These are phyloP conservation scores for Poecilia latipinna DNA, from an alignment of 2,113 vertebrate species.

Conservation along the genomic window DNA sequence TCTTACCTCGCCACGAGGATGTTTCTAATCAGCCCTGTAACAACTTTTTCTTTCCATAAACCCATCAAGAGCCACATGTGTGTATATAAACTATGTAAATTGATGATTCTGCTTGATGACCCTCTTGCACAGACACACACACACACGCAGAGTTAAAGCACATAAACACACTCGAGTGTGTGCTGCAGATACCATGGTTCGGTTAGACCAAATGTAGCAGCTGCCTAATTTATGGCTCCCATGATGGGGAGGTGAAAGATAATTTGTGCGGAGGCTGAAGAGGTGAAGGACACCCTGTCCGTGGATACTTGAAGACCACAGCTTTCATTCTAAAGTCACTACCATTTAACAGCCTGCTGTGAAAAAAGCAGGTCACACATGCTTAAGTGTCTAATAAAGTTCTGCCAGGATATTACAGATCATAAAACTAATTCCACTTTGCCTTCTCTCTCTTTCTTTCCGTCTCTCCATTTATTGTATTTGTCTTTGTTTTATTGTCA, in stretches of 20 bases:
- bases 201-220: slow-evolving; percentile 44
- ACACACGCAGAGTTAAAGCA: slow-evolving; percentile 23
- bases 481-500: slow-evolving; percentile 13
- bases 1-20: slow-evolving; percentile 45
- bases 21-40: slow-evolving; percentile 65
- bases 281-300: slow-evolving; percentile 15
- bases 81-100: slow-evolving; percentile 62
- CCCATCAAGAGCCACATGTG: slow-evolving; percentile 60
- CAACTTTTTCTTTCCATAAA: slow-evolving; percentile 59
- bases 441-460: neutral
- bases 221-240: slow-evolving; percentile 64
- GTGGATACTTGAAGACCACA: slow-evolving; percentile 31
- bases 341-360: slow-evolving; percentile 68
- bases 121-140: slow-evolving; percentile 46
- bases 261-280: slow-evolving; percentile 33
- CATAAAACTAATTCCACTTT: slow-evolving; percentile 70
- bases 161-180: slow-evolving; percentile 60
- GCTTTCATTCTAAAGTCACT: slow-evolving; percentile 49
- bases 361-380: slow-evolving; percentile 62
- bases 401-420: slow-evolving; percentile 76
- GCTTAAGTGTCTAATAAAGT: slow-evolving; percentile 72
- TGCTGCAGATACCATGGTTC: slow-evolving; percentile 43
- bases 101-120: slow-evolving; percentile 60
- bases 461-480: slow-evolving; percentile 9
- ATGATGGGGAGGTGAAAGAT: slow-evolving; percentile 52